Evolutionary conservation across 2,797 vertebrate genomes (phyloP).

Genomic region (Crypturellus tataupa): DNA sequence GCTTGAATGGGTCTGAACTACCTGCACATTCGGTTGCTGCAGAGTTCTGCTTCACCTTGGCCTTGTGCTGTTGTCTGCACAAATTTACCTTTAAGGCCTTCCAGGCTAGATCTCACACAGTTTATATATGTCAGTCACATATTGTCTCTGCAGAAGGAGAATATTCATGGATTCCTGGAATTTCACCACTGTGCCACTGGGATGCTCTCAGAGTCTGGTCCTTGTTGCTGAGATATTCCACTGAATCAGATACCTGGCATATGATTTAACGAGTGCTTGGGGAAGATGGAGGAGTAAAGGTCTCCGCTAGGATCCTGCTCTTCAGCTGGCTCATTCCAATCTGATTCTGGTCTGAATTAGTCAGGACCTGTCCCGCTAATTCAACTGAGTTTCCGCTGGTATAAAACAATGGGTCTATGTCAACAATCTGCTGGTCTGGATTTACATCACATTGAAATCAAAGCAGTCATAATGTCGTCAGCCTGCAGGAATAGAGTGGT

Average conservation of each 20-base stretch:
- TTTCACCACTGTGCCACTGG: background rate
- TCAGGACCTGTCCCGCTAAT: constrained; percentile 19
- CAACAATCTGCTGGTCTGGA: background rate
- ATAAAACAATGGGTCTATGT: constrained; percentile 44
- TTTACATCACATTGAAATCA: constrained; percentile 37
- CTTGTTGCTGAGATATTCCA: background rate
- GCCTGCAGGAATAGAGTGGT: constrained; percentile 11
- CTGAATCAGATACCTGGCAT: background rate
- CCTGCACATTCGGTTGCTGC: background rate
- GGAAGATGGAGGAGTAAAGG: background rate
- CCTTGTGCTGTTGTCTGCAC: background rate
- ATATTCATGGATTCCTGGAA: background rate
- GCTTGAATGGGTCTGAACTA: background rate
- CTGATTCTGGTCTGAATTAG: constrained; percentile 51
- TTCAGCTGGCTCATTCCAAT: background rate
- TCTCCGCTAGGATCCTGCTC: background rate
- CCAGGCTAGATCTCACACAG: background rate
- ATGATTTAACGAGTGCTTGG: background rate
- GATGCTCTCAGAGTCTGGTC: background rate
- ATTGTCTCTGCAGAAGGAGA: background rate
- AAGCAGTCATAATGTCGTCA: constrained; percentile 48
- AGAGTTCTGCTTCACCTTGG: background rate
- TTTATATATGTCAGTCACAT: background rate
- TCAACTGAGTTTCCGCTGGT: background rate
- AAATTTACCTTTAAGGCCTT: background rate